Evolutionary conservation across 2,113 vertebrate genomes (phyloP).

Genomic region (Calidris pugnax): DNA sequence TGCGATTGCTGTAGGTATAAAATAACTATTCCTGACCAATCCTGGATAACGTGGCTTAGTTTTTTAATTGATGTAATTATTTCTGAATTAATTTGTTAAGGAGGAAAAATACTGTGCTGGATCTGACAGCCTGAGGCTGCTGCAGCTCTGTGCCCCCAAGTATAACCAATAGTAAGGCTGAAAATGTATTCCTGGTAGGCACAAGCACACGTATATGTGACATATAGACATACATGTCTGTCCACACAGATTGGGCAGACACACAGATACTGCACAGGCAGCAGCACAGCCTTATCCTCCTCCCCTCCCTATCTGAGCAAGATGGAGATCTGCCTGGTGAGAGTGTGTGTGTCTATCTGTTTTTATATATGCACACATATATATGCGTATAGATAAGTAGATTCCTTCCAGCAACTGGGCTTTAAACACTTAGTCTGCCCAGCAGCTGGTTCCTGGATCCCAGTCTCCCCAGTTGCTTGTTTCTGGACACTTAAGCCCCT

Average conservation of each 20-base stretch:
- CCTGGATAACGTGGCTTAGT: not conserved
- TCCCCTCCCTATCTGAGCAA: not conserved
- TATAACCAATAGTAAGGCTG: not conserved
- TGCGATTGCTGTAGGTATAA: not conserved
- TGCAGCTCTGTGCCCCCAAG: not conserved
- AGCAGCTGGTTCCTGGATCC: not conserved
- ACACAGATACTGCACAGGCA: not conserved
- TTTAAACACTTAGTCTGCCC: not conserved
- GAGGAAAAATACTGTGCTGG: not conserved
- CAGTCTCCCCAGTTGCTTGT: not conserved
- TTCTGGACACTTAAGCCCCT: not conserved
- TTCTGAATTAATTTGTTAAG: not conserved
- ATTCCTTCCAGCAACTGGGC: not conserved
- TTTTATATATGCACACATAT: not conserved
- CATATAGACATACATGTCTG: not conserved
- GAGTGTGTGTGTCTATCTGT: not conserved
- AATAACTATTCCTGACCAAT: not conserved
- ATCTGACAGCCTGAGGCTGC: not conserved
- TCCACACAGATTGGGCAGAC: not conserved
- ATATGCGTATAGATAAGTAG: too few relatives aligned
- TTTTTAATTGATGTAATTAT: not conserved
- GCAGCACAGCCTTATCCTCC: not conserved
- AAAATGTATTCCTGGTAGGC: not conserved
- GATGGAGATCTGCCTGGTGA: not conserved
- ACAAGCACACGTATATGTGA: not conserved